Base-by-base conservation (phyloP, 2,113 vertebrate species). In the Atlantisia rogersi region DNA sequence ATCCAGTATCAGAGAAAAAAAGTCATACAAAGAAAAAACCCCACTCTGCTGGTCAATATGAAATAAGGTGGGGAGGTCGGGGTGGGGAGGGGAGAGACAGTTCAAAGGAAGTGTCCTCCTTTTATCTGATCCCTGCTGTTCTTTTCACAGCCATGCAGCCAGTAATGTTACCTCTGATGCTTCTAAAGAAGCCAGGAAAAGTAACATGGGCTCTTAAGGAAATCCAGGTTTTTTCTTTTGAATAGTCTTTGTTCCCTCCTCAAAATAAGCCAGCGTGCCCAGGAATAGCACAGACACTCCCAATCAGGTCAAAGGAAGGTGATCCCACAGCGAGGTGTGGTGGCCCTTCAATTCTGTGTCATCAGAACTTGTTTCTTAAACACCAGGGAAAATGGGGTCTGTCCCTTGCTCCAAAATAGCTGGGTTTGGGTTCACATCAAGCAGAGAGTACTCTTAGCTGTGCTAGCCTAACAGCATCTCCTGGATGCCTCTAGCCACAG, bases 41-140 rank as follows among this genome's bases (percentile, higher is more conserved):
- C 21, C 28, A 31, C 29, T 79, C 69, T 46, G 52, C 32, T 56
- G 58, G 80, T 53, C n/a, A 92, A 89, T 84, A 25, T 53, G 58
- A 60, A 96, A 85, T 86, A 88, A 84, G 69, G 12, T 1, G 4
- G 35, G 16, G 50, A 59, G 60, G 50, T 24, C 50, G 6, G 50
- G 50, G 25, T 7, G 26, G 37, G 55, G 9, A 20, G 46, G 59
- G 82, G 37, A 63, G 15, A 81, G 53, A 82, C 75, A 94, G 92
- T 95, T 96, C 77, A 93, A 95, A 68, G 56, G 48, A 68, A 91
- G 68, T 90, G 65, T 85, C 55, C 77, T 87, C 59, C 60, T 92
- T 96, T 87, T 84, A 88, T 82, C 63, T 63, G 93, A 48, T 76
- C 37, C 81, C 88, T 68, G 83, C 59, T 91, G 80, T 67, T 96